Base-by-base conservation (phyloP, 2,888 invertebrate genomes). In the Drosophila macrospina region DNA sequence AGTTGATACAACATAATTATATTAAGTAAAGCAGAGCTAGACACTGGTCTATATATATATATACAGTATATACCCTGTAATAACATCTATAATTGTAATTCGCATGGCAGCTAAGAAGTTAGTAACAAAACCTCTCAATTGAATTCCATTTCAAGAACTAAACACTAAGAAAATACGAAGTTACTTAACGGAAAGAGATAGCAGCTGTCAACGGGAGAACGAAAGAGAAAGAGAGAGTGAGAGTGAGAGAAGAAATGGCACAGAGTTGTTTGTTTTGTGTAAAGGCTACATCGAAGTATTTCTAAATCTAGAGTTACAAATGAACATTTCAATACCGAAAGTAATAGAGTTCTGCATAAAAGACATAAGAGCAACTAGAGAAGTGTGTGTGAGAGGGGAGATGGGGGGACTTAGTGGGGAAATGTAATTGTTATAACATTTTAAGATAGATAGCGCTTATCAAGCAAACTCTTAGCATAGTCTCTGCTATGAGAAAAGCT, bases 251-350 rank as follows among this genome's bases (percentile, higher is more conserved):
- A 34, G 50, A 13, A 24, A 45, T 37, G 47, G 56, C 71, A 71
- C 71, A 65, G 32, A 32, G 34, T 39, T 54, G 16, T 24, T 20
- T 39, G 16, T 20, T 66, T 47, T 71, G 65, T 76, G 63, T 64
- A 74, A 83, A 74, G 80, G 85, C 82, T 85, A 85, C 79, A 59
- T 81, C 71, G 86, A 86, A 85, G 86, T 85, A 85, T 85, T 85
- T n/a, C n/a, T n/a, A n/a, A n/a, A n/a, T n/a, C n/a, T n/a, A n/a
- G n/a, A n/a, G n/a, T n/a, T n/a, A n/a, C n/a, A n/a, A n/a, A n/a
- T n/a, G n/a, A n/a, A n/a, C n/a, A n/a, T n/a, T n/a, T n/a, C n/a
- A n/a, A n/a, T n/a, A n/a, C n/a, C n/a, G n/a, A n/a, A n/a, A n/a
- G n/a, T n/a, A n/a, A n/a, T n/a, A n/a, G n/a, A n/a, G n/a, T n/a